phyloP scores from a whole-genome alignment of 2,888 invertebrate species.

The Allygus modestus region DNA sequence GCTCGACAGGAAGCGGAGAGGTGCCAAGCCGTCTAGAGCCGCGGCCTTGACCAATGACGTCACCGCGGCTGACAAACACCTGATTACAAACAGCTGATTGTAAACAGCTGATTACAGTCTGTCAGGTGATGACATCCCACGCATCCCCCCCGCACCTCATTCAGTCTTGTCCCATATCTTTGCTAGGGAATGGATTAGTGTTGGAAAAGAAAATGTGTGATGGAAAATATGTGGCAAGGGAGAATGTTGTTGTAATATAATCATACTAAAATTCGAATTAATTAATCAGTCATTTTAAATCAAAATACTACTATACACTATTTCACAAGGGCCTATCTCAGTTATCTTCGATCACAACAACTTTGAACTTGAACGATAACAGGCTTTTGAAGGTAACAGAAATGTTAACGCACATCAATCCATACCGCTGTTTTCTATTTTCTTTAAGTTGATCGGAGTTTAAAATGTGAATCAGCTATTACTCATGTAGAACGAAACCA shows the following conservation, averaged over 20 bases:
- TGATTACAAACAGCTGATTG: slow-evolving; percentile 40
- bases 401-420: background rate
- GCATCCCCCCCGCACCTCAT: background rate
- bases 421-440: background rate
- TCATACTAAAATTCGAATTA: too few species aligned
- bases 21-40: slow-evolving; percentile 29
- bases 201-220: background rate
- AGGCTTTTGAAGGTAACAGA: background rate
- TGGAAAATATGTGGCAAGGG: too few species aligned
- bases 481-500: too few species aligned
- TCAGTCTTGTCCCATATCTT: background rate
- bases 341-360: background rate
- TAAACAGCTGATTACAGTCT: slow-evolving; percentile 39
- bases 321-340: too few species aligned
- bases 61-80: slow-evolving; percentile 24
- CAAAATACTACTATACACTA: too few species aligned
- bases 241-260: too few species aligned
- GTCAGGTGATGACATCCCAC: slow-evolving; percentile 27
- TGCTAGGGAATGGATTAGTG: background rate
- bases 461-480: too few species aligned
- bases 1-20: slow-evolving; percentile 30
- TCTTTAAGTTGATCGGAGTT: too few species aligned
- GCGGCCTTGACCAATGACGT: slow-evolving; percentile 31
- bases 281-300: too few species aligned
- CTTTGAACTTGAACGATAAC: background rate